Conservation (phyloP, 1,140 invertebrate genomes). For the Temnothorax longispinosus region DNA sequence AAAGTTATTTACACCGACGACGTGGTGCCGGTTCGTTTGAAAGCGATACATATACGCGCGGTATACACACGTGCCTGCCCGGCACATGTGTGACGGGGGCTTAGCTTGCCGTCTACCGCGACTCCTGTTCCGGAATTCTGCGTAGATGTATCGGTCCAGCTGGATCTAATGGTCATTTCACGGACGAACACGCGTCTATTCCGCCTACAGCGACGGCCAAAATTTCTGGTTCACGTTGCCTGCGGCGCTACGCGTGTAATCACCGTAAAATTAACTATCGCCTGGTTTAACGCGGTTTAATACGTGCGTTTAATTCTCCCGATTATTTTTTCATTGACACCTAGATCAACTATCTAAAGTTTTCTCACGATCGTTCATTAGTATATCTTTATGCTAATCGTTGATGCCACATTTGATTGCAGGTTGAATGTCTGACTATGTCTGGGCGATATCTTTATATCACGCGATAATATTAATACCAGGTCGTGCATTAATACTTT, state of each 20-base stretch:
- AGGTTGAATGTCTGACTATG: neutral
- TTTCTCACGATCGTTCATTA: neutral
- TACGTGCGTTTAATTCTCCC: neutral
- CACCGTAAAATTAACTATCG: slow-evolving; percentile 67
- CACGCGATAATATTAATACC: neutral
- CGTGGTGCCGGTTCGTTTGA: slow-evolving; percentile 7
- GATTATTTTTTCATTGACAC: slow-evolving; percentile 6
- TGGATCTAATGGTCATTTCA: slow-evolving; percentile 74
- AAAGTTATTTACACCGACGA: slow-evolving; percentile 47
- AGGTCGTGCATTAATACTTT: neutral
- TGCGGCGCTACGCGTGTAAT: slow-evolving; percentile 44
- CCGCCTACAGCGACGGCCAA: slow-evolving; percentile 65
- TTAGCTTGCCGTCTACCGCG: slow-evolving; percentile 71
- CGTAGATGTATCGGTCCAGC: slow-evolving; percentile 72
- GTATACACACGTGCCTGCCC: slow-evolving; percentile 6
- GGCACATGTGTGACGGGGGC: slow-evolving; percentile 65
- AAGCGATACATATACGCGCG: slow-evolving; percentile 27
- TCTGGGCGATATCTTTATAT: neutral
- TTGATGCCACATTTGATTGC: neutral
- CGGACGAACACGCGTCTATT: slow-evolving; percentile 73
- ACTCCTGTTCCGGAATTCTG: slow-evolving; percentile 70
- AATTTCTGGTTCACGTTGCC: slow-evolving; percentile 40
- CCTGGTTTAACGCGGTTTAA: slow-evolving; percentile 5
- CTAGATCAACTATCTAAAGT: neutral
- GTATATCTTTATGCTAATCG: neutral